Conservation (phyloP, 2,797 vertebrate species). For the Pseudochirops cupreus region DNA sequence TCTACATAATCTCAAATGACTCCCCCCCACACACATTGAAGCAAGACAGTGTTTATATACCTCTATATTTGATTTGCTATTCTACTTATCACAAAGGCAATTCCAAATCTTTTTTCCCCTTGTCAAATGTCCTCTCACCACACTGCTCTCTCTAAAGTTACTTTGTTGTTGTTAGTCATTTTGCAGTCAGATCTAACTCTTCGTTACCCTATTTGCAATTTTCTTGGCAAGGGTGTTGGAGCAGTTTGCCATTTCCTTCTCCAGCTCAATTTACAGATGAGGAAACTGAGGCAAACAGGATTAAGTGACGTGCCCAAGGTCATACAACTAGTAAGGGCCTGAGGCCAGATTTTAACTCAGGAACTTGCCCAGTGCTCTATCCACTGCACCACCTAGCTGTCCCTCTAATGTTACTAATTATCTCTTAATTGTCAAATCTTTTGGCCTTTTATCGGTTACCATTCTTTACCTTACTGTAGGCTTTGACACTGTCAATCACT, state of each 20-base stretch:
- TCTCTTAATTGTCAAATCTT: not conserved
- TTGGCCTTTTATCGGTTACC: not conserved
- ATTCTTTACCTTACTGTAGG: not conserved
- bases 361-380: not conserved
- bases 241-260: not conserved
- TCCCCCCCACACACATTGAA: rapidly evolving
- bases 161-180: not conserved
- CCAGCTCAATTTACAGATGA: not conserved
- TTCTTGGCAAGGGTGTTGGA: not conserved
- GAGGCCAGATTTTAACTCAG: not conserved
- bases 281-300: not conserved
- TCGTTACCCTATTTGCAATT: not conserved
- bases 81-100: not conserved
- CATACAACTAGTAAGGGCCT: not conserved
- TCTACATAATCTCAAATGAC: not conserved
- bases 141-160: not conserved
- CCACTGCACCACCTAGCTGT: not conserved
- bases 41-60: not conserved
- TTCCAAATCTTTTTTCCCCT: not conserved
- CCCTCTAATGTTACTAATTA: not conserved
- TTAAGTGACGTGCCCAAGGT: not conserved
- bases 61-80: not conserved
- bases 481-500: not conserved
- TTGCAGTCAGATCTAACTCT: not conserved
- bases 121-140: not conserved